Base-by-base conservation (phyloP, 2,113 vertebrate genomes). In the Uria lomvia region DNA sequence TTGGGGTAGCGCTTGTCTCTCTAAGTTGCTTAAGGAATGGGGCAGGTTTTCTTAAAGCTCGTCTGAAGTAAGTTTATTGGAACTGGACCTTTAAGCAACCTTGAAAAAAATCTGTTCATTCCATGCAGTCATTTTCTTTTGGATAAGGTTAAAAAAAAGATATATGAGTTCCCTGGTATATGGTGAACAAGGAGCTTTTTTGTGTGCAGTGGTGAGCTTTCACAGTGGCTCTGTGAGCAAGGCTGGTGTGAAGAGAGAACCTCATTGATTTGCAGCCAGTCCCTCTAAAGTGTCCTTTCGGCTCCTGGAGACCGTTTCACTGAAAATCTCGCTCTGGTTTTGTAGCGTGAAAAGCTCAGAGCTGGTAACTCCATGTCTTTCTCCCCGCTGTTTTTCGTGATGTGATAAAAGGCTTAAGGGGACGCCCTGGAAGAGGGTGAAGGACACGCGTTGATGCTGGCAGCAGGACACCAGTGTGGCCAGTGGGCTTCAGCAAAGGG, bases 161-260 rank as follows among this genome's bases (percentile, higher is more conserved):
- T 17, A 12, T 40, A 8, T 11, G 49, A 66, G 70, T 87, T 95
- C 32, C 34, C 42, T 75, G 92, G 73, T 47, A 19, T 18, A 15
- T 2, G 47, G 59, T 65, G 96, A 97, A 97, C 96, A 97, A 95
- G 91, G 92, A 96, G 94, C 49, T 68, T 72, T 97, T 96, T 45
- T 97, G 94, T 90, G 66, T 86, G 53, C 56, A 13, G 86, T 29
- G 66, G 52, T 53, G 89, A 88, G 60, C 27, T 81, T 78, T 77
- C 83, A 30, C 5, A 73, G 88, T 1, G 2, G 90, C 86, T 90
- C 77, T 78, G 71, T 68, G 83, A 86, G 93, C 79, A 68, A 68
- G 88, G 76, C 92, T 85, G 93, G 36, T 19, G 75, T 90, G 80
- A 50, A 90, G 80, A 92, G 96, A 95, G 75, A 95, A 65, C 86